phyloP scores from a whole-genome alignment of 2,888 invertebrate species.

The Phymatocera aterrima region DNA sequence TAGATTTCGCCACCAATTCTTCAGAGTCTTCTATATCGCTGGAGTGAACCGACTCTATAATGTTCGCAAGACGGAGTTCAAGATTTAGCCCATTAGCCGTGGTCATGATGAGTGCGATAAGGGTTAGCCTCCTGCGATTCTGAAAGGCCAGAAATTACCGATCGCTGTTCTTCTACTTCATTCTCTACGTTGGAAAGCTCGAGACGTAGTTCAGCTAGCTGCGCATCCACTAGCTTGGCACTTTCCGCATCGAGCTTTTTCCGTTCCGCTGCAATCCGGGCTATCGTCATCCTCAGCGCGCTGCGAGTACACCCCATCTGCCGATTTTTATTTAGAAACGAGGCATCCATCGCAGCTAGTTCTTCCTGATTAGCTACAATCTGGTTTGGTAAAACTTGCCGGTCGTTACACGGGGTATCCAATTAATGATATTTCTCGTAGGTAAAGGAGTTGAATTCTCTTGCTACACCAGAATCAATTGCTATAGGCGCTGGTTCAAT shows the following conservation, averaged over 20 bases:
- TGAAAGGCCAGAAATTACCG: background rate
- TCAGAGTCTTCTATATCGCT: background rate
- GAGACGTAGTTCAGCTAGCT: background rate
- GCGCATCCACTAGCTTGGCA: background rate
- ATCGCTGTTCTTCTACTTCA: background rate
- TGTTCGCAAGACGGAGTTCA: background rate
- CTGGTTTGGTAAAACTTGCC: background rate
- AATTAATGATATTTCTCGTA: background rate
- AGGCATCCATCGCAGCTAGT: background rate
- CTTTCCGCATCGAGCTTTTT: background rate
- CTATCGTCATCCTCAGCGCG: background rate
- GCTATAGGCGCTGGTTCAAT: background rate
- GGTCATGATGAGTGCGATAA: background rate
- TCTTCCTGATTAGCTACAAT: background rate
- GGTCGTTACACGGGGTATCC: background rate
- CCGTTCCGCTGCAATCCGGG: background rate
- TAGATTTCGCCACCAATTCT: background rate
- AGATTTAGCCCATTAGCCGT: background rate
- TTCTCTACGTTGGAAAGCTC: background rate
- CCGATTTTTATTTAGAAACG: background rate
- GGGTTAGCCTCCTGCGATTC: background rate
- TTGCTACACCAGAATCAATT: background rate
- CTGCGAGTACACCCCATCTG: background rate
- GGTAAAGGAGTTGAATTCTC: background rate
- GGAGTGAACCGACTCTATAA: background rate